Conservation (phyloP, 2,797 vertebrate species). For the Uromys caudimaculatus region DNA sequence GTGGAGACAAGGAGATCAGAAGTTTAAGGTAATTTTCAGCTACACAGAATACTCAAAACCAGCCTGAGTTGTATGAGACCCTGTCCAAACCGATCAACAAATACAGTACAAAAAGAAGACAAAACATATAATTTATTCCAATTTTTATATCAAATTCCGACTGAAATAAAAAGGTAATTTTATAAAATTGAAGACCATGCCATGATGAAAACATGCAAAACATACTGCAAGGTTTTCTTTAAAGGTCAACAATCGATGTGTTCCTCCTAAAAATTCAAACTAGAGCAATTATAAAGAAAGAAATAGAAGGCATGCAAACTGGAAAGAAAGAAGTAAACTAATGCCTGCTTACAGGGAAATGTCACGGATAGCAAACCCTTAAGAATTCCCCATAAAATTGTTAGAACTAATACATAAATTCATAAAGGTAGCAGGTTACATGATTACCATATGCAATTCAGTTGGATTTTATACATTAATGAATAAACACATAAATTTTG, state of each 20-base stretch:
- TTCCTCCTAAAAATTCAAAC: not conserved
- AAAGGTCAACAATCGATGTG: not conserved
- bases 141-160: not conserved
- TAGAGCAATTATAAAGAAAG: not conserved
- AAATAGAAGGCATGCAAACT: not conserved
- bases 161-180: not conserved
- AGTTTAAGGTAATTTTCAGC: not conserved
- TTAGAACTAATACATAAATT: constrained; percentile 10
- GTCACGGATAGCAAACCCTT: not conserved
- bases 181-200: not conserved
- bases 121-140: not conserved
- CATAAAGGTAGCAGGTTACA: not conserved
- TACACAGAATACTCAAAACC: not conserved
- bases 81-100: not conserved
- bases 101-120: too few species aligned
- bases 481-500: not conserved
- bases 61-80: not conserved
- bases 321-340: constrained; percentile 11
- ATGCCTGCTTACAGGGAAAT: not conserved
- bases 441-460: not conserved
- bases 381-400: not conserved
- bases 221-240: not conserved
- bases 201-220: not conserved
- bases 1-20: not conserved
- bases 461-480: not conserved